A percentile compares a stretch with the other conserved stretches of the same genome.
phyloP scores from a whole-genome alignment of 2,888 invertebrate genomes.

The Thelaira solivaga region DNA sequence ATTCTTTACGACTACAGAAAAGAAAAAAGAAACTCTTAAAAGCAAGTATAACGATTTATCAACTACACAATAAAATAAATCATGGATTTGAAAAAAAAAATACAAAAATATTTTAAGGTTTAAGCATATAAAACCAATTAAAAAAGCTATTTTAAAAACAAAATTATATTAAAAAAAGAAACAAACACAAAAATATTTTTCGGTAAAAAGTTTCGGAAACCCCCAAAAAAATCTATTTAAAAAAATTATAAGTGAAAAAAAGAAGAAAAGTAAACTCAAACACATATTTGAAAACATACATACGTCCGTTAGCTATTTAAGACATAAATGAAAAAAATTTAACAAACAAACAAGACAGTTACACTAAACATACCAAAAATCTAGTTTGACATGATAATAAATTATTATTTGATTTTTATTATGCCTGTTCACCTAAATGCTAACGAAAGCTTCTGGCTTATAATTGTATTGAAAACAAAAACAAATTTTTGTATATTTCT shows the following conservation, averaged over 20 bases:
- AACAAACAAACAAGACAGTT: constrained; percentile 2
- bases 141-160: constrained; percentile 36
- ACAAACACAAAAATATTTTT: constrained; percentile 44
- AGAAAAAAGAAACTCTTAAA: not conserved
- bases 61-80: constrained; percentile 29
- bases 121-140: not conserved
- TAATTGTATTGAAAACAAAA: too few relatives aligned
- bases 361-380: not conserved
- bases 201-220: constrained; percentile 44
- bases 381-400: not conserved
- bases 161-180: constrained; percentile 22
- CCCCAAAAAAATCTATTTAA: constrained; percentile 26
- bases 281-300: constrained; percentile 64
- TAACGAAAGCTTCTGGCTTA: too few relatives aligned
- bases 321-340: constrained; percentile 40
- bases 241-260: constrained; percentile 17
- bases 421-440: too few relatives aligned
- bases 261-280: constrained; percentile 34
- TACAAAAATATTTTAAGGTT: constrained; percentile 20
- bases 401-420: too few relatives aligned
- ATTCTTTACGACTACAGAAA: constrained; percentile 34
- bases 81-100: constrained; percentile 45
- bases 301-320: constrained; percentile 68
- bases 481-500: too few relatives aligned
- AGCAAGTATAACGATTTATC: constrained; percentile 35